A percentile compares a stretch with the other conserved stretches of the same genome.
phyloP scores from a whole-genome alignment of 2,797 vertebrate genomes.

The Orestias chungarensis region DNA sequence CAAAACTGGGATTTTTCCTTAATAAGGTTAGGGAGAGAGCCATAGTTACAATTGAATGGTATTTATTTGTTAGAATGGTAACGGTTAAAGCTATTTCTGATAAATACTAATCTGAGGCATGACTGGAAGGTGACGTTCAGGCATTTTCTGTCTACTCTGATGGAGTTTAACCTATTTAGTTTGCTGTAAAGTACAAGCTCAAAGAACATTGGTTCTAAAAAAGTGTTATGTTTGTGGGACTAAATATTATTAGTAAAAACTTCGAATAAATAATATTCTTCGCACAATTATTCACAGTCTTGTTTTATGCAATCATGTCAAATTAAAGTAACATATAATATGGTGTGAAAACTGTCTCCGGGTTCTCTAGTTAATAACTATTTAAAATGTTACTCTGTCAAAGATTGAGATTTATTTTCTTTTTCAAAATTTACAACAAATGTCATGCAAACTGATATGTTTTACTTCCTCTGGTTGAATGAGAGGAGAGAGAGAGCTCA shows the following conservation, averaged over 20 bases:
- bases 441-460: neutral
- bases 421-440: neutral
- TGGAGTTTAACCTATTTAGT: neutral
- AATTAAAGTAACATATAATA: neutral
- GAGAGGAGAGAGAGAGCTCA: neutral
- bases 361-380: no score
- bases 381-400: neutral
- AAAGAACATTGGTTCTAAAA: no score
- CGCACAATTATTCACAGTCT: neutral
- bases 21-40: neutral
- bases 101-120: no score
- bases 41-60: neutral
- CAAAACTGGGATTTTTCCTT: neutral
- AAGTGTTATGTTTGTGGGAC: neutral
- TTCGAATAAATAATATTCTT: neutral
- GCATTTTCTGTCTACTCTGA: neutral
- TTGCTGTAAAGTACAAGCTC: no score
- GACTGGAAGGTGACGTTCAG: neutral
- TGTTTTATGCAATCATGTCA: no score
- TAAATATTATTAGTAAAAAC: neutral
- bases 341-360: neutral
- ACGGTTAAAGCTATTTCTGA: no score
- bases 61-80: neutral
- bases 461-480: neutral
- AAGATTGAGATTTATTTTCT: neutral